Base-by-base conservation (phyloP, 2,888 invertebrate genomes). In the Mechanitis messenoides region DNA sequence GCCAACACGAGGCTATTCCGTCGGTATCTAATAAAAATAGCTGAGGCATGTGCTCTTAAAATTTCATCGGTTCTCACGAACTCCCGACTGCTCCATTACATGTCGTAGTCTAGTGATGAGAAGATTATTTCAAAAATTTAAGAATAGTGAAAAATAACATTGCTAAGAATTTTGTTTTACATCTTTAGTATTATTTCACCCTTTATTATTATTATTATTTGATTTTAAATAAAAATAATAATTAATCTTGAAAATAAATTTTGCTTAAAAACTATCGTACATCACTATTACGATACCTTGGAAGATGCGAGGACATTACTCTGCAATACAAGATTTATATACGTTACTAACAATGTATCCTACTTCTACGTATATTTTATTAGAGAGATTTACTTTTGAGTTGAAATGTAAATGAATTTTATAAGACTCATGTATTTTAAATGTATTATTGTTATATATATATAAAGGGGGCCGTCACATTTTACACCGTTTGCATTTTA, bases 31-130 rank as follows among this genome's bases (percentile, higher is more conserved):
- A 80, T 80, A 81, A 78, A 80, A 80, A 80, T 78, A 77, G 74
- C 75, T 76, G 74, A 73, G 74, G 68, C 64, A 71, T 76, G 73
- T 78, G 77, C 78, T 75, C 80, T 82, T 85, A 81, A 84, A 83
- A 79, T 83, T 84, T 83, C 80, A 85, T 66, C 63, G 63, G 28
- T 63, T 47, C 9, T 59, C 64, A 58, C 66, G 55, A 33, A 33
- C 56, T 53, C 6, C 42, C 9, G 9, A 42, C 42, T 42, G 11
- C 42, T 42, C 42, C 2, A 42, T 42, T 42, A 7, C 42, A 42
- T 42, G 1, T 38, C 38, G 4, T 6, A 7, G 38, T 42, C 9
- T 42, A 42, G 42, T 9, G 42, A 42, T 11, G 42, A 42, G 9
- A 42, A 11, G 42, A 3, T 9, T 42, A 42, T 42, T 35, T 35